Conservation (phyloP, 2,888 invertebrate genomes). For the Bedellia somnulentella region DNA sequence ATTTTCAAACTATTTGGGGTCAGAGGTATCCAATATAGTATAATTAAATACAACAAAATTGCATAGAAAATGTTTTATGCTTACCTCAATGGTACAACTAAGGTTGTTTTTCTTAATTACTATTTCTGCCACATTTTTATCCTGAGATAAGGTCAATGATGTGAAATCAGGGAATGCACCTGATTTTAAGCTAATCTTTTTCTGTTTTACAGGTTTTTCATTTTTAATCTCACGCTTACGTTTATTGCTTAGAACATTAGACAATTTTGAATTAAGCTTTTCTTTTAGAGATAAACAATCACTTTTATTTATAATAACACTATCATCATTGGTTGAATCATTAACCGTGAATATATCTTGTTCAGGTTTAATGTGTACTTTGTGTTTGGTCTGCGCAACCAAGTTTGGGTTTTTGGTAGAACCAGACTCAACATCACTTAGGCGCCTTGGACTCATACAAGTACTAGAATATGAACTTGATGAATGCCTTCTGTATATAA, state of each 20-base stretch:
- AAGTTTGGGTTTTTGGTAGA: conserved; percentile 6
- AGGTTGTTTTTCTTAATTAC: conserved; percentile 28
- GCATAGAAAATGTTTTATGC: too few relatives aligned
- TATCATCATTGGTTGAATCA: conserved; percentile 13
- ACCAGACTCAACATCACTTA: conserved; percentile 50
- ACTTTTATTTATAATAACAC: conserved; percentile 36
- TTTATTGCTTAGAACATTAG: conserved; percentile 43
- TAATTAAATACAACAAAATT: too few relatives aligned
- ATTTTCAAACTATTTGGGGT: too few relatives aligned
- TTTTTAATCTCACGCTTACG: conserved; percentile 36
- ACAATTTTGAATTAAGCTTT: conserved; percentile 44
- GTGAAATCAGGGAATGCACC: conserved; percentile 18
- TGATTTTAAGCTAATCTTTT: too few relatives aligned
- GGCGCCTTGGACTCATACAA: conserved; percentile 65
- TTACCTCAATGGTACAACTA: conserved; percentile 36
- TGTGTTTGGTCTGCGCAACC: conserved; percentile 12
- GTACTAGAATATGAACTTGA: conserved; percentile 80
- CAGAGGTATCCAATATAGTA: too few relatives aligned
- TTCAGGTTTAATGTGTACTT: conserved; percentile 7
- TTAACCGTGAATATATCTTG: conserved; percentile 21
- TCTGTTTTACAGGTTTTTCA: conserved; percentile 37
- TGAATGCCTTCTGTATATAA: conserved; percentile 80
- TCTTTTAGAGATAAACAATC: conserved; percentile 47
- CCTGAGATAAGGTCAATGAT: conserved; percentile 28
- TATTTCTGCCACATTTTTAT: conserved; percentile 37